Conservation (phyloP, 2,797 vertebrate genomes). For the Periophthalmus magnuspinnatus region DNA sequence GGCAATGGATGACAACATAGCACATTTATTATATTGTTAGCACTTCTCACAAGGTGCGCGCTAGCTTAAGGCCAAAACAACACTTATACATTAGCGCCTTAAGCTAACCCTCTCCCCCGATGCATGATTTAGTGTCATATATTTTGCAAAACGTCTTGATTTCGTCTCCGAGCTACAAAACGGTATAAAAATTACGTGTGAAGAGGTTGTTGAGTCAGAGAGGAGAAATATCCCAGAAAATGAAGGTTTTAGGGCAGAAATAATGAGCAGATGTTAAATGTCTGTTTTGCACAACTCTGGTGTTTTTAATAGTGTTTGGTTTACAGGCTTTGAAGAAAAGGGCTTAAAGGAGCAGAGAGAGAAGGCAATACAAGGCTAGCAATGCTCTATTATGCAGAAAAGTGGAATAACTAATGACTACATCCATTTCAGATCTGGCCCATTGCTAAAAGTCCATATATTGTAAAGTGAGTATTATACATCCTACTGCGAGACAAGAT, state of each 20-base stretch:
- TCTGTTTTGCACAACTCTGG: background rate
- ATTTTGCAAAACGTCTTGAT: background rate
- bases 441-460: no score
- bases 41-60: background rate
- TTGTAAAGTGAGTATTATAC: no score
- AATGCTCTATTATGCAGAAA: background rate
- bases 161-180: background rate
- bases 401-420: background rate
- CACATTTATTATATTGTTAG: background rate
- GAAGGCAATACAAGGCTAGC: background rate
- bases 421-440: no score
- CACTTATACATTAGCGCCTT: background rate
- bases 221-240: background rate
- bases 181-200: background rate
- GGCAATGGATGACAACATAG: background rate
- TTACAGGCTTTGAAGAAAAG: background rate
- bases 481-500: no score
- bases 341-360: background rate
- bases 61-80: slow-evolving; percentile 5
- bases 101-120: background rate
- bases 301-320: background rate
- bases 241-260: background rate
- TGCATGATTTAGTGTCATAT: background rate
- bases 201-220: slow-evolving; percentile 1
- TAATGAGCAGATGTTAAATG: background rate